Conservation (phyloP, 2,888 invertebrate species). For the Amphipyra tragopoginis region DNA sequence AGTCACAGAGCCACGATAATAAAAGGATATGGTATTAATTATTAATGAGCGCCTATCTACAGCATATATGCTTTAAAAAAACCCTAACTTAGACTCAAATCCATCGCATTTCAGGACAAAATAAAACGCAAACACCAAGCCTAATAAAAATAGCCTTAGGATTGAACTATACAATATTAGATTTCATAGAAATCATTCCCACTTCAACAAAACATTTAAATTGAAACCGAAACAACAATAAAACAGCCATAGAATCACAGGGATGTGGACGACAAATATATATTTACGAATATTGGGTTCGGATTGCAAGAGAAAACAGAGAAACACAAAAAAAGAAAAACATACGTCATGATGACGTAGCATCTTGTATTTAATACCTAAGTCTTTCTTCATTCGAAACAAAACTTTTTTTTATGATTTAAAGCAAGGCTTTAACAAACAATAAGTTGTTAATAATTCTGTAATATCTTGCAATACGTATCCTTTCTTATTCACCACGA, state of each 20-base stretch:
- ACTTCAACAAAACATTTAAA: constrained; percentile 26
- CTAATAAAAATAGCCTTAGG: not conserved
- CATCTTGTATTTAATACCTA: too few species aligned
- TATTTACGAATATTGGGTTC: constrained; percentile 25
- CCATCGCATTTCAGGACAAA: not conserved
- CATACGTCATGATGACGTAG: too few species aligned
- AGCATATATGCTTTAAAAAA: not conserved
- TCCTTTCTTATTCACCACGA: constrained; percentile 25
- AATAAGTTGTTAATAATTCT: not conserved
- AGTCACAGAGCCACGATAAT: too few species aligned
- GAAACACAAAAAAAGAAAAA: too few species aligned
- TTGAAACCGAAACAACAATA: constrained; percentile 55
- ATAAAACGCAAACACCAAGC: too few species aligned
- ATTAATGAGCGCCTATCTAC: not conserved
- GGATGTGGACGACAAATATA: constrained; percentile 59
- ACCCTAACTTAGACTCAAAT: not conserved
- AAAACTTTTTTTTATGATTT: too few species aligned
- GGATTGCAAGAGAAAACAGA: constrained; percentile 24
- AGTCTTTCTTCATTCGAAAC: too few species aligned
- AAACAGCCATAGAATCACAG: constrained; percentile 82
- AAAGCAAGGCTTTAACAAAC: too few species aligned
- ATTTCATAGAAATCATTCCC: constrained; percentile 23
- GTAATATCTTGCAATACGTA: constrained; percentile 34
- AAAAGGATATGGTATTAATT: too few species aligned
- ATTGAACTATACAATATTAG: not conserved